These are phyloP conservation scores for Dipodomys spectabilis DNA, from an alignment of 2,113 vertebrate species.

Conservation along the genomic window DNA sequence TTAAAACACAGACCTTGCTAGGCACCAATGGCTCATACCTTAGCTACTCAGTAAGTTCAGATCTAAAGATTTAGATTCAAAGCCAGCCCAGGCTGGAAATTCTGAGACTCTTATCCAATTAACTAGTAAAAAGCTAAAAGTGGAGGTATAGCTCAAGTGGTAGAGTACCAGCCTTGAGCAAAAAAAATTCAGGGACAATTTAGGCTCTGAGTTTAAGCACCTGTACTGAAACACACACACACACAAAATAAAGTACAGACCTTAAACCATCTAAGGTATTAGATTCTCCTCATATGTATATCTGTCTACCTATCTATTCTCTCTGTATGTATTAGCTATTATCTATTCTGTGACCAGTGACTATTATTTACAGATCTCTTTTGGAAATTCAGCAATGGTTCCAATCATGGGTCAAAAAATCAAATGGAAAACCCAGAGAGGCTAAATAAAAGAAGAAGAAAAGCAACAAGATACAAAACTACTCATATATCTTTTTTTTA, in stretches of 20 bases:
- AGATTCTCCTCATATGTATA: background rate
- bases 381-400: conserved; percentile 24
- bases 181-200: too few species aligned
- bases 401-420: background rate
- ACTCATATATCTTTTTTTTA: background rate
- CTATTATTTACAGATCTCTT: conserved; percentile 15
- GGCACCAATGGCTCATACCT: too few species aligned
- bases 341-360: background rate
- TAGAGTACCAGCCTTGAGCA: too few species aligned
- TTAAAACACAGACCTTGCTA: background rate
- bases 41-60: too few species aligned
- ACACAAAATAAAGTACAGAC: background rate
- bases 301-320: background rate
- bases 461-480: background rate
- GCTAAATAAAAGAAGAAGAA: background rate
- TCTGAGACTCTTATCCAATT: too few species aligned
- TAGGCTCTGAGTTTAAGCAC: too few species aligned
- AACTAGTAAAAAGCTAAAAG: too few species aligned
- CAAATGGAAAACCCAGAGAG: background rate
- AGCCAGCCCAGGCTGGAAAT: too few species aligned
- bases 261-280: conserved; percentile 19
- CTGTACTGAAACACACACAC: too few species aligned
- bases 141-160: too few species aligned
- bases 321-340: background rate
- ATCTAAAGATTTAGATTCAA: too few species aligned